Evolutionary conservation across 2,888 invertebrate species (phyloP).

Genomic region (Aphidoletes aphidimyza): DNA sequence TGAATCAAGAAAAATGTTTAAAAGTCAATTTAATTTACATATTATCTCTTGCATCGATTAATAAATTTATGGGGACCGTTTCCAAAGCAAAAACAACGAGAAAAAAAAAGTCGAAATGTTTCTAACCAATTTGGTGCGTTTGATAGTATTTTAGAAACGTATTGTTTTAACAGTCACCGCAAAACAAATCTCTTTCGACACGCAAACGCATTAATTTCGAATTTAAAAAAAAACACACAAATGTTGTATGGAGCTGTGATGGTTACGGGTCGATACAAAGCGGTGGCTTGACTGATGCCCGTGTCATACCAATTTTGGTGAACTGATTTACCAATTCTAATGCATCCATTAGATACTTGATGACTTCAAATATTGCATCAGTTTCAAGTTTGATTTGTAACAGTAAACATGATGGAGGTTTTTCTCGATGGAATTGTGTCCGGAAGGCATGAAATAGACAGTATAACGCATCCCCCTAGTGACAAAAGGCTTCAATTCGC

Average conservation of each 20-base stretch:
- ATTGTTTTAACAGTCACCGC: not conserved
- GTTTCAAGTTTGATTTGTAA: not conserved
- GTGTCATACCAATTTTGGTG: not conserved
- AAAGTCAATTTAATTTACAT: conserved; percentile 31
- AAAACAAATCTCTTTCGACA: not conserved
- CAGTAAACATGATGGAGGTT: not conserved
- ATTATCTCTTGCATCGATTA: conserved; percentile 28
- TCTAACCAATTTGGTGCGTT: not conserved
- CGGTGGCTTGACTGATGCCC: not conserved
- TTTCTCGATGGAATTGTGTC: not conserved
- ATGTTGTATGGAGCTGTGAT: not conserved
- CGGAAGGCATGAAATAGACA: not conserved
- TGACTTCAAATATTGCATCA: conserved; percentile 11
- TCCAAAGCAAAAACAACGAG: not conserved
- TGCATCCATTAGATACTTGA: conserved; percentile 11
- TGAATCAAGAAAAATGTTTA: conserved; percentile 13
- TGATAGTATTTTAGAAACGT: not conserved
- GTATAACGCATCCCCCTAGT: not conserved
- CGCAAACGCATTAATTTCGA: conserved; percentile 16
- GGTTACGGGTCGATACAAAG: not conserved
- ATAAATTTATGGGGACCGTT: not conserved
- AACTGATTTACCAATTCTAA: not conserved
- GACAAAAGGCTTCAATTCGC: not conserved
- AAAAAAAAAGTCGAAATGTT: too few relatives aligned
- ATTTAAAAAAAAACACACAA: not conserved